Evolutionary conservation across 2,113 vertebrate species (phyloP), one percentile per base, ranked within the genome.

Genomic region (Agapornis roseicollis): DNA sequence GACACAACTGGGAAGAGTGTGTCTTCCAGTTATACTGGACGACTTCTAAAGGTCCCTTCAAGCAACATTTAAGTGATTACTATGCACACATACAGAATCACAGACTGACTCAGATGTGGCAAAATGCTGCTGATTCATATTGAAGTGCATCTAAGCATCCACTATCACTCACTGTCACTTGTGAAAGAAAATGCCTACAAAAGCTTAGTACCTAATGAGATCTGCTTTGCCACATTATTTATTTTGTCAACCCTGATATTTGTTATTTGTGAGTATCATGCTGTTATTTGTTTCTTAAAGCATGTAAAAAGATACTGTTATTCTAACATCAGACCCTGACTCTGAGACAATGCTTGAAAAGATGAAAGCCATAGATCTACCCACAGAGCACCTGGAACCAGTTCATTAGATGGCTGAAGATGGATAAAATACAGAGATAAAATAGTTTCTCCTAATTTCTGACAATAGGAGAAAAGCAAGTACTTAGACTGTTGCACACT

Each of bases 1-100:
- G 33, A 55, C 12, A 33, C 0, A 0, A 79, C 23, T 55, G 35
- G 17, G 50, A 85, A 77, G 52, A 69, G 8, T 3, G 5, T 15
- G 6, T 37, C n/a, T 58, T 58, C 44, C 37, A 73, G 46, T 1
- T 72, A 37, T 39, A 74, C 10, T 8, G 17, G 11, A 22, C 22
- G 41, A 53, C 49, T 82, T 65, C 63, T 44, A 53, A 47, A 68
- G 6, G 10, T 27, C 58, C 25, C 66, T 79, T 79, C 81, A 86
- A 72, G 29, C 19, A 82, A 33, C 0, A 0, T 16, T 47, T 42
- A 27, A 17, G 39, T 69, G 49, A 92, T 37, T 95, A 88, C 80
- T 33, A 63, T 0, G 4, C 35, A 61, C 13, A 47, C 3, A 5
- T 17, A 29, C 4, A 72, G 44, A 82, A 88, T 23, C 13, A 42